Evolutionary conservation across 2,888 invertebrate species (phyloP).

Genomic region (Acanthoscelides obtectus): DNA sequence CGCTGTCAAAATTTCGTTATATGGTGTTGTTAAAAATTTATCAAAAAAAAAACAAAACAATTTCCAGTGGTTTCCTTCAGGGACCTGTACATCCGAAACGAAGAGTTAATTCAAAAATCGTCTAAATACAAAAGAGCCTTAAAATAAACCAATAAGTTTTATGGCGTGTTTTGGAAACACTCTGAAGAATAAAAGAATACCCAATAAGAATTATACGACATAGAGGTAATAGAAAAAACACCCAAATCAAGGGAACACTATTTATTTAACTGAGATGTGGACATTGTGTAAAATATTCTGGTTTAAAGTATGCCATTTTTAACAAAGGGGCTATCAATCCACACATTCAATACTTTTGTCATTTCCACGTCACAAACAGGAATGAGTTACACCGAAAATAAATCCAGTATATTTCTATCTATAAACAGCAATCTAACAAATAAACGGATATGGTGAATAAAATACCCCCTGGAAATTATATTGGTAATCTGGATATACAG

Average conservation of each 20-base stretch:
- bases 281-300: slow-evolving; percentile 36
- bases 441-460: background rate
- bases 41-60: no score
- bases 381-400: background rate
- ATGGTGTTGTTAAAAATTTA: no score
- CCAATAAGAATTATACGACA: no score
- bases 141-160: no score
- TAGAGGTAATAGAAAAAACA: background rate
- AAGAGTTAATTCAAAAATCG: no score
- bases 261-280: slow-evolving; percentile 49
- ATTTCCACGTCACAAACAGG: slow-evolving; percentile 3
- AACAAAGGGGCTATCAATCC: slow-evolving; percentile 6
- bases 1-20: no score
- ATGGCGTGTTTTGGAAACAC: no score
- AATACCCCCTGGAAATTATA: background rate
- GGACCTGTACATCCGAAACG: no score
- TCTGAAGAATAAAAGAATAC: no score
- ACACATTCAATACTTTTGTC: slow-evolving; percentile 10
- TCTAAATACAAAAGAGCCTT: no score
- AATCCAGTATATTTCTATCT: background rate
- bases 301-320: slow-evolving; percentile 43
- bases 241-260: slow-evolving; percentile 46
- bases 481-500: background rate
- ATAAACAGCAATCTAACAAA: slow-evolving; percentile 8
- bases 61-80: no score